phyloP scores from a whole-genome alignment of 2,797 vertebrate genomes.

The Balearica regulorum region DNA sequence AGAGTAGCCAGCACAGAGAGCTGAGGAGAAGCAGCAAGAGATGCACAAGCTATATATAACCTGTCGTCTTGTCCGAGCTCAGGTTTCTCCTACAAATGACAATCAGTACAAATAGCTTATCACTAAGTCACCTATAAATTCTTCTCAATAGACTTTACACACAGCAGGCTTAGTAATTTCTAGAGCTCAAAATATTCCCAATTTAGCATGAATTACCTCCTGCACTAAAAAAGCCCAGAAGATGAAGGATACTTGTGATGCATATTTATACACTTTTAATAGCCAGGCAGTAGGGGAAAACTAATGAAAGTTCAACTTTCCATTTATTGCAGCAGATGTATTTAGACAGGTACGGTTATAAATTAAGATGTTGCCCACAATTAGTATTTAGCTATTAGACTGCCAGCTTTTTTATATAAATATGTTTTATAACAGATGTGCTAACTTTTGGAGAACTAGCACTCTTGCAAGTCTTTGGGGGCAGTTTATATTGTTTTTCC shows the following conservation, averaged over 20 bases:
- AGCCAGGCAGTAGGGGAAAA: conserved; percentile 38
- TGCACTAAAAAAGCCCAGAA: neutral
- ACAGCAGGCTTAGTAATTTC: neutral
- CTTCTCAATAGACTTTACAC: neutral
- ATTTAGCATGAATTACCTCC: neutral
- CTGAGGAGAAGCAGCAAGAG: neutral
- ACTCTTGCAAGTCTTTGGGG: conserved; percentile 18
- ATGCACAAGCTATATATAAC: neutral
- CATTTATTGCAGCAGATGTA: conserved; percentile 29
- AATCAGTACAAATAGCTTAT: neutral
- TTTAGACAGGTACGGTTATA: conserved; percentile 16
- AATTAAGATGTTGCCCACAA: conserved; percentile 30
- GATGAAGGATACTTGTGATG: neutral
- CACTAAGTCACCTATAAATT: neutral
- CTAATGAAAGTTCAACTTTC: neutral
- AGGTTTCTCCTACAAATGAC: neutral
- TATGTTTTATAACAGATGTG: neutral
- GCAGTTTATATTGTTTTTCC: conserved; percentile 43
- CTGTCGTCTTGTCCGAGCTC: neutral
- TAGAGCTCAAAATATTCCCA: neutral
- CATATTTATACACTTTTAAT: conserved; percentile 6
- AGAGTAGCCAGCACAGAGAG: neutral
- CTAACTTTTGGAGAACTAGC: conserved; percentile 24
- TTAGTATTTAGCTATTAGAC: neutral
- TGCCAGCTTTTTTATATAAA: neutral